Evolutionary conservation across 2,113 vertebrate species (phyloP).

Genomic region (Platysternon megacephalum): DNA sequence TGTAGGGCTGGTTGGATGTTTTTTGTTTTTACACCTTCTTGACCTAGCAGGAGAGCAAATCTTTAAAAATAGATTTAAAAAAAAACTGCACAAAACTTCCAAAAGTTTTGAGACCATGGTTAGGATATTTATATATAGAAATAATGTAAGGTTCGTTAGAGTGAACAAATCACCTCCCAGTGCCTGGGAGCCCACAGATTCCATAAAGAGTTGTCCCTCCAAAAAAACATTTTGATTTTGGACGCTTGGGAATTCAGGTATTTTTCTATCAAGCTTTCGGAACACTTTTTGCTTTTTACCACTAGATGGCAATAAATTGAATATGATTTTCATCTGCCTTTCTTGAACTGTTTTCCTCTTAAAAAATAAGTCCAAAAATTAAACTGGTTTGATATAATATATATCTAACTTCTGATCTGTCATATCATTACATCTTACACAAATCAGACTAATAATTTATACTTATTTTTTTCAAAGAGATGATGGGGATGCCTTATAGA

Average conservation of each 20-base stretch:
- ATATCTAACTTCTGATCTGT: background rate
- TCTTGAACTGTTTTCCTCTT: background rate
- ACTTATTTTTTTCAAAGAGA: accelerated
- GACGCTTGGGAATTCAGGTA: background rate
- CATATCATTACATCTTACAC: background rate
- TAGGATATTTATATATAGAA: accelerated
- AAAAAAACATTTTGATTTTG: background rate
- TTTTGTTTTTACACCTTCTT: background rate
- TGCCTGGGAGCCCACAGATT: background rate
- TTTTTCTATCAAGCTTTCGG: background rate
- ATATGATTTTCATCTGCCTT: background rate
- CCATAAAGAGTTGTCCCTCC: accelerated
- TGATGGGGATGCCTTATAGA: accelerated
- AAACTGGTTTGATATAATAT: background rate
- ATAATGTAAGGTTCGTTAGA: accelerated
- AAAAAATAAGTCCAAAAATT: background rate
- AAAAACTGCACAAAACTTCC: background rate
- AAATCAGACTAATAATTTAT: too few relatives aligned
- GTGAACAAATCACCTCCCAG: too few relatives aligned
- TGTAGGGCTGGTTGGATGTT: background rate
- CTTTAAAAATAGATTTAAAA: background rate
- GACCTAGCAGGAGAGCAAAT: background rate
- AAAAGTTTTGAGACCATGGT: background rate
- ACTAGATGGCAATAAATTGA: background rate
- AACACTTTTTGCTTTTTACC: background rate